Base-by-base conservation (phyloP, 1,140 invertebrate species). In the Saccostrea cuccullata region DNA sequence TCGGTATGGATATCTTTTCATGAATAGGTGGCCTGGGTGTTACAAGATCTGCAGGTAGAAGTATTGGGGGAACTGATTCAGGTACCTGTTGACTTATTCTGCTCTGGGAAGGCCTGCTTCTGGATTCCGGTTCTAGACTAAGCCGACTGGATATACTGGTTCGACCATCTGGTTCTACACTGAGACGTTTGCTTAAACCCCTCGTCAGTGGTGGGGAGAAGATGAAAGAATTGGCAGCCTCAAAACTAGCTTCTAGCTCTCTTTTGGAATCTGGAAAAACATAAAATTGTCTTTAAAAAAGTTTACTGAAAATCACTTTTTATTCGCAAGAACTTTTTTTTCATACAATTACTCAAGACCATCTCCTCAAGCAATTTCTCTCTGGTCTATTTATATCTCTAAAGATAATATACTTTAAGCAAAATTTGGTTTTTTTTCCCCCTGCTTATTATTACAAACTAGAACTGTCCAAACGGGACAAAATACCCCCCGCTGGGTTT, bases 131-230 rank as follows among this genome's bases (percentile, higher is more conserved):
- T 26, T 84, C 82, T 9, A 84, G 6, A 23, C 82, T 84, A 4
- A 84, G 82, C 12, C 82, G 40, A 23, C 55, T 84, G 12, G 82
- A 84, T 55, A 84, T 47, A 56, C 82, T 84, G 6, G 82, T 84
- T 12, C 40, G 9, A 55, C 40, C 82, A 55, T 84, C 20, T 20
- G 82, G 82, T 15, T 84, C 82, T 9, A 84, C 20, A 56, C 82
- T 84, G 4, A 56, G 40, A 12, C 82, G 82, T 56, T 84, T 84
- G 30, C 82, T 84, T n/a, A 84, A 36, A 4, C 82, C 82, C 23
- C 86, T 56, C 26, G 86, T 87, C n/a, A 87, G 70, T 0, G 86
- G 86, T 36, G 86, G 86, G 23, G 86, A 87, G 30, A 87, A 87
- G 30, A 82, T 36, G 36, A 87, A 87, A 20, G 70, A 82, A 47